phyloP scores from a whole-genome alignment of 64 coral and sea anemone species.

The Pachyseris speciosa region DNA sequence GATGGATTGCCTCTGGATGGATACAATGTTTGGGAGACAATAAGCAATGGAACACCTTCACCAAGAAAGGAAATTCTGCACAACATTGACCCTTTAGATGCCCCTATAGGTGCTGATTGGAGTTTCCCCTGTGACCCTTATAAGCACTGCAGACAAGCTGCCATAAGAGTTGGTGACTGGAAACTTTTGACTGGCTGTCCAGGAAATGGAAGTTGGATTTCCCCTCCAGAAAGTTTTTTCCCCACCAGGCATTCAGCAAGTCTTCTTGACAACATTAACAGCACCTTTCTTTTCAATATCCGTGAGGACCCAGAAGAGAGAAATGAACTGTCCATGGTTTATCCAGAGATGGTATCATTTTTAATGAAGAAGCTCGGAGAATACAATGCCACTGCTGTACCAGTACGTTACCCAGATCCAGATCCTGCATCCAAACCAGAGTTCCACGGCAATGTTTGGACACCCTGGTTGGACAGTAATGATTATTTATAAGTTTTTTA shows the following conservation, averaged over 20 bases:
- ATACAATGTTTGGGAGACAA: conserved; percentile 81
- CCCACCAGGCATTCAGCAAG: not conserved
- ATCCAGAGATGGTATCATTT: conserved; percentile 36
- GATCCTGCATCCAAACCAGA: conserved; percentile 32
- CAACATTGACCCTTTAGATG: conserved; percentile 82
- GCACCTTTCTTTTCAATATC: conserved; percentile 49
- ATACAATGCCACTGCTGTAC: conserved; percentile 54
- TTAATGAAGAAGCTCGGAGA: not conserved
- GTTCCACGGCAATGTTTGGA: not conserved
- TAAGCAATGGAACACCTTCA: conserved; percentile 73
- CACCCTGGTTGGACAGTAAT: not conserved
- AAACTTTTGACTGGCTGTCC: conserved; percentile 72
- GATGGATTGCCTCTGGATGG: conserved; percentile 64
- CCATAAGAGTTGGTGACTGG: conserved; percentile 80
- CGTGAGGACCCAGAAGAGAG: conserved; percentile 64
- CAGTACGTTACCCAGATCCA: conserved; percentile 43
- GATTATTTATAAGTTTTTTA: no score
- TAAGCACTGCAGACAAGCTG: conserved; percentile 41
- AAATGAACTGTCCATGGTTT: conserved; percentile 43
- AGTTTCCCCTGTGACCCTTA: not conserved
- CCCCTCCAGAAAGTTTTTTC: conserved; percentile 38
- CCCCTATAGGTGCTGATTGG: conserved; percentile 14
- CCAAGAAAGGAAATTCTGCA: no score
- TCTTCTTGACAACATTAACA: conserved; percentile 37
- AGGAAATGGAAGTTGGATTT: conserved; percentile 64